phyloP scores from a whole-genome alignment of 2,888 invertebrate genomes.

The Loripinus fragilis region DNA sequence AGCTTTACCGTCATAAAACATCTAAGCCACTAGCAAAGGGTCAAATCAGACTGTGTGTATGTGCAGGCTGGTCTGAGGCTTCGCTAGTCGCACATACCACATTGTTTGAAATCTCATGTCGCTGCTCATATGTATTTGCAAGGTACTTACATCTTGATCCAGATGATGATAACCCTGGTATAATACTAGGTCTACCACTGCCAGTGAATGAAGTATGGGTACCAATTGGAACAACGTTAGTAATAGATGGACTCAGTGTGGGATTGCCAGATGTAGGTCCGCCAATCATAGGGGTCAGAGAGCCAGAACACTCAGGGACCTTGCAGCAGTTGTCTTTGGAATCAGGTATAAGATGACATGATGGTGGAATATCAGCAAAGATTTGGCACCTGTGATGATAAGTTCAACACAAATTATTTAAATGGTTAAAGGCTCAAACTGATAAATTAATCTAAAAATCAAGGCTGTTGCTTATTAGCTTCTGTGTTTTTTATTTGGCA shows the following conservation, averaged over 20 bases:
- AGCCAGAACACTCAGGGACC: constrained; percentile 63
- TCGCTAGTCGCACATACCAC: no score
- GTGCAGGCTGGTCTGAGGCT: no score
- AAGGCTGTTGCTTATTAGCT: no score
- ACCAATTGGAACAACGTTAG: constrained; percentile 71
- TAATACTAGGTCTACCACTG: constrained; percentile 49
- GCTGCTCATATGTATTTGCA: no score
- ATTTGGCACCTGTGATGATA: constrained; percentile 64
- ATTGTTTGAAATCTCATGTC: no score
- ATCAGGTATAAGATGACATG: constrained; percentile 66
- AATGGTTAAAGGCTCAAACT: no score
- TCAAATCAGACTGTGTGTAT: no score
- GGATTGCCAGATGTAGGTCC: constrained; percentile 59
- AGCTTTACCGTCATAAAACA: no score
- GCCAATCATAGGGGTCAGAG: constrained; percentile 57
- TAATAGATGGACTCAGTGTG: constrained; percentile 60
- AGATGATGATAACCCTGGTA: constrained; percentile 38
- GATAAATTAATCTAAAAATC: no score
- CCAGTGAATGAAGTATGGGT: constrained; percentile 70
- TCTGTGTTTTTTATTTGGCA: no score
- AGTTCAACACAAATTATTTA: no score
- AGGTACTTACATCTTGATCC: constrained; percentile 64
- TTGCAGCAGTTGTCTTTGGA: constrained; percentile 69
- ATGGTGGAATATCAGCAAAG: constrained; percentile 67
- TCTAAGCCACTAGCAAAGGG: no score